Conservation (phyloP, 2,888 invertebrate genomes). For the Microplitis deprimator region DNA sequence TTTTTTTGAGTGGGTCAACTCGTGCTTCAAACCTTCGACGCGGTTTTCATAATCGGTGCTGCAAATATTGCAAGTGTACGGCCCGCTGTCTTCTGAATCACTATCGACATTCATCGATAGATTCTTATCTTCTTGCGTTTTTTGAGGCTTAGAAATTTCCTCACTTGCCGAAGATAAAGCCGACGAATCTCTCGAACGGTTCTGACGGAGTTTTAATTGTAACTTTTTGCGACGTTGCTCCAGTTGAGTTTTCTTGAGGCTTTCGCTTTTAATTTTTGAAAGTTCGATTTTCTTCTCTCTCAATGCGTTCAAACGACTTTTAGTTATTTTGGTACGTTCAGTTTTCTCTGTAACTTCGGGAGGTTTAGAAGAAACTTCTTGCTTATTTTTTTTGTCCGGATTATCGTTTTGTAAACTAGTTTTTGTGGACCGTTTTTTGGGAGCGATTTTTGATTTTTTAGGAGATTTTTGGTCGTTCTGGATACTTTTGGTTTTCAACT, state of each 20-base stretch:
- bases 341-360: neutral
- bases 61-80: constrained; percentile 57
- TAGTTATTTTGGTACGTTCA: neutral
- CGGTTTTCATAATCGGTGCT: constrained; percentile 56
- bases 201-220: neutral
- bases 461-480: neutral
- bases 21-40: constrained; percentile 57
- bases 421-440: neutral
- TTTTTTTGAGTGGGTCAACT: constrained; percentile 61
- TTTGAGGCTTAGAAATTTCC: neutral
- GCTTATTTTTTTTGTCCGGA: constrained; percentile 30
- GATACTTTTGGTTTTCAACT: neutral
- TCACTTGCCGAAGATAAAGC: neutral
- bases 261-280: neutral
- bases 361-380: neutral
- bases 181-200: neutral
- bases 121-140: constrained; percentile 7
- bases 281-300: neutral
- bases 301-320: neutral
- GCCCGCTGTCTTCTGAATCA: constrained; percentile 40
- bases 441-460: neutral
- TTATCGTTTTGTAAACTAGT: constrained; percentile 21
- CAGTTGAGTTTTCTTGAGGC: neutral
- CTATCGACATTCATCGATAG: constrained; percentile 16
- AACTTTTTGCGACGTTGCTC: neutral